Conservation (phyloP, 1,140 invertebrate species). For the Drosophila pandora region DNA sequence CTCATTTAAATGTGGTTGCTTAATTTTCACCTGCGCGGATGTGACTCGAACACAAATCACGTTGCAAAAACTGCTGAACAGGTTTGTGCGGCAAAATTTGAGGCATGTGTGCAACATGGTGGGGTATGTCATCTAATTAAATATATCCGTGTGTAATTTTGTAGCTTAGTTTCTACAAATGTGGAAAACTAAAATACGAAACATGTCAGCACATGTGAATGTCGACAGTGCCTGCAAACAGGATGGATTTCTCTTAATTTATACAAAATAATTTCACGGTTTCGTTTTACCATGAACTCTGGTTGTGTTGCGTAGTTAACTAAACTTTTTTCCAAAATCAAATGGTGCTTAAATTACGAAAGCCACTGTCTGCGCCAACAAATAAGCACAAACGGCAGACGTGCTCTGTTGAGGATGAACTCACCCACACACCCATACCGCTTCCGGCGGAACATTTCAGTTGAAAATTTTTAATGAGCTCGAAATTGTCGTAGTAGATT, state of each 20-base stretch:
- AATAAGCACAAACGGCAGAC: constrained; percentile 38
- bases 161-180: constrained; percentile 70
- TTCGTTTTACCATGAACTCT: not conserved
- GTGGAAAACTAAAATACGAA: constrained; percentile 66
- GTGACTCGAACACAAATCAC: constrained; percentile 57
- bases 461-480: constrained; percentile 82
- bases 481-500: constrained; percentile 51
- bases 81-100: constrained; percentile 3
- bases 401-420: constrained; percentile 27
- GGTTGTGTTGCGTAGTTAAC: not conserved
- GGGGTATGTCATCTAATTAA: constrained; percentile 71
- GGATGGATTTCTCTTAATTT: constrained; percentile 17
- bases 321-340: not conserved
- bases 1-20: constrained; percentile 50
- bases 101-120: constrained; percentile 59
- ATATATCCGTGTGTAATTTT: constrained; percentile 68
- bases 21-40: constrained; percentile 55
- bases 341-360: constrained; percentile 20
- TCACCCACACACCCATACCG: constrained; percentile 23
- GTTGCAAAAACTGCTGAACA: constrained; percentile 26
- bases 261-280: not conserved
- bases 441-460: constrained; percentile 79
- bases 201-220: constrained; percentile 17
- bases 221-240: constrained; percentile 24
- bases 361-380: constrained; percentile 44